phyloP scores from a whole-genome alignment of 1,140 invertebrate species.

The Venustaconcha ellipsiformis region DNA sequence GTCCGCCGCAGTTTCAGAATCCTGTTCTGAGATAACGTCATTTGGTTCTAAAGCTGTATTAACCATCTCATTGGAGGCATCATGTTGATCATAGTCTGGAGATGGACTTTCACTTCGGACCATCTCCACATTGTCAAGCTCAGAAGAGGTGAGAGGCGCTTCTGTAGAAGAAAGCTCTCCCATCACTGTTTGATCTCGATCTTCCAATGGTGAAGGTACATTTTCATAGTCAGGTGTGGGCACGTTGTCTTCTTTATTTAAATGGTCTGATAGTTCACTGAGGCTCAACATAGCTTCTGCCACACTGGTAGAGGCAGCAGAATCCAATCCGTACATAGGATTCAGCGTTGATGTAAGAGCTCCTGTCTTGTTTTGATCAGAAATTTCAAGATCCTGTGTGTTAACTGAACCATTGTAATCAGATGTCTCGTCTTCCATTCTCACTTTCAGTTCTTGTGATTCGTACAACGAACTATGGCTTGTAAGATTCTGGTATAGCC shows the following conservation, averaged over 20 bases:
- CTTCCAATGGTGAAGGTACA: no score
- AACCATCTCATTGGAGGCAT: no score
- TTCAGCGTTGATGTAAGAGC: slow-evolving; percentile 6
- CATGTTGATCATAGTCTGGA: no score
- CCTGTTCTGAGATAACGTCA: no score
- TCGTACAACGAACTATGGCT: slow-evolving; percentile 42
- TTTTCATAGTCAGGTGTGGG: neutral
- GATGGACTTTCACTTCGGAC: no score
- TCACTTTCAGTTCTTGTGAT: slow-evolving; percentile 44
- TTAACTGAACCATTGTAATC: slow-evolving; percentile 35
- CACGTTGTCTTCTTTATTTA: slow-evolving; percentile 1
- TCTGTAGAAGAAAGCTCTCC: no score
- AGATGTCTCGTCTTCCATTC: slow-evolving; percentile 33
- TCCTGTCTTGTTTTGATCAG: neutral
- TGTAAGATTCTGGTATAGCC: slow-evolving; percentile 31
- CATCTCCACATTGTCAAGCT: no score
- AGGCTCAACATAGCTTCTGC: slow-evolving; percentile 16
- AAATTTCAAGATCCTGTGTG: slow-evolving; percentile 15
- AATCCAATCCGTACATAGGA: neutral
- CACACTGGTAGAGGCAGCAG: neutral
- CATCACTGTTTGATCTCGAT: no score
- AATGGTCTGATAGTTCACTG: slow-evolving; percentile 3
- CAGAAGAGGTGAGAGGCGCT: no score
- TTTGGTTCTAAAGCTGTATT: no score
- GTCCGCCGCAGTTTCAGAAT: no score